phyloP scores from a whole-genome alignment of 2,888 invertebrate genomes.

The Criorhina ranunculi region DNA sequence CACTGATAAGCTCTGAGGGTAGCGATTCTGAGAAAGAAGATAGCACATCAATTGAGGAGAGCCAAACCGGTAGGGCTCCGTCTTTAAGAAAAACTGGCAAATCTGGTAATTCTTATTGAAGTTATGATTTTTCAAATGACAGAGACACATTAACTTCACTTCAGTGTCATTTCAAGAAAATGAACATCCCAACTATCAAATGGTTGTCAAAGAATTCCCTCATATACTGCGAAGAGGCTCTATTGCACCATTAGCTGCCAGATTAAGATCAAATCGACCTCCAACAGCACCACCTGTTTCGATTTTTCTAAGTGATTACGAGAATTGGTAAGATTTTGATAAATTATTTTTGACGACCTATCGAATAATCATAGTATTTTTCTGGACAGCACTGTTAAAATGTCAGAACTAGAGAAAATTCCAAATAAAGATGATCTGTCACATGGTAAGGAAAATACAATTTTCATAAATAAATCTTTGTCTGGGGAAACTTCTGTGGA shows the following conservation, averaged over 20 bases:
- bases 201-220: constrained; percentile 83
- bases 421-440: constrained; percentile 68
- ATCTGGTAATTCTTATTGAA: constrained; percentile 81
- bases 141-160: constrained; percentile 40
- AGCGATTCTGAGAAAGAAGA: constrained; percentile 87
- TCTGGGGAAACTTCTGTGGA: constrained; percentile 70
- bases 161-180: constrained; percentile 85
- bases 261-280: constrained; percentile 83
- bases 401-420: constrained; percentile 59
- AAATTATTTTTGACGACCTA: neutral
- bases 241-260: constrained; percentile 83
- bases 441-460: constrained; percentile 78
- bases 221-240: constrained; percentile 83
- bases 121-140: neutral
- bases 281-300: constrained; percentile 84
- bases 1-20: constrained; percentile 88
- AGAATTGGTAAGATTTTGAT: constrained; percentile 68
- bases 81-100: constrained; percentile 83
- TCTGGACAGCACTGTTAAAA: constrained; percentile 49
- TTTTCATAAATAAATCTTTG: constrained; percentile 18
- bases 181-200: constrained; percentile 82
- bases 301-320: constrained; percentile 80
- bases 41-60: constrained; percentile 77
- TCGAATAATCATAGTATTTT: neutral
- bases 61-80: constrained; percentile 81